phyloP scores from a whole-genome alignment of 2,797 vertebrate species.

The Malacoctenus gilli region DNA sequence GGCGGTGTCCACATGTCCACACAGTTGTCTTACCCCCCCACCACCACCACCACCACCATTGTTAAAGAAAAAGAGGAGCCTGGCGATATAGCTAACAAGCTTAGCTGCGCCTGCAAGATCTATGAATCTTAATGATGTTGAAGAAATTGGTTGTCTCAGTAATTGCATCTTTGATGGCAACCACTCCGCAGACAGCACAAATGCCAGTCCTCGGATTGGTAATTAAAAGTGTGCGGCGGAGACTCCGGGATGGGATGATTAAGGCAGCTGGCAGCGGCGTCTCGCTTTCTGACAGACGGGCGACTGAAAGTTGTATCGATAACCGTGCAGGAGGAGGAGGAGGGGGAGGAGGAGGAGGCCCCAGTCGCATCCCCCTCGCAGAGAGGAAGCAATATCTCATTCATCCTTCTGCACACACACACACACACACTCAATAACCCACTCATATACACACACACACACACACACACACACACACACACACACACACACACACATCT shows the following conservation, averaged over 20 bases:
- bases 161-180: slow-evolving; percentile 64
- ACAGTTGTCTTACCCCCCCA: neutral
- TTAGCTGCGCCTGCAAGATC: slow-evolving; percentile 36
- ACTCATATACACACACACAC: slow-evolving; percentile 4
- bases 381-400: slow-evolving; percentile 3
- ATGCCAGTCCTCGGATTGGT: slow-evolving; percentile 50
- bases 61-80: slow-evolving; percentile 1
- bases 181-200: slow-evolving; percentile 45
- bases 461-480: neutral
- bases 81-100: slow-evolving; percentile 42
- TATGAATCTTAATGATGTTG: slow-evolving; percentile 55
- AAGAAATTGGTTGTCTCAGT: slow-evolving; percentile 54
- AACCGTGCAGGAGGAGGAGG: slow-evolving; percentile 9
- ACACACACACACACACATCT: slow-evolving; percentile 1
- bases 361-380: slow-evolving; percentile 2
- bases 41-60: no score
- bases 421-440: neutral
- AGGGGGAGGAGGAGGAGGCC: no score
- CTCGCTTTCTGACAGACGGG: slow-evolving; percentile 24
- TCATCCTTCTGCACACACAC: slow-evolving; percentile 2
- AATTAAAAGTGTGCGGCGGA: slow-evolving; percentile 58
- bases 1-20: slow-evolving; percentile 34
- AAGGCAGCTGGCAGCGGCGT: slow-evolving; percentile 37
- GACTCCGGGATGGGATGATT: slow-evolving; percentile 54
- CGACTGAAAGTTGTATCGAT: slow-evolving; percentile 40